Evolutionary conservation across 2,113 vertebrate species (phyloP), one percentile per base, ranked within the genome.

Genomic region (Hippocampus mohnikei): DNA sequence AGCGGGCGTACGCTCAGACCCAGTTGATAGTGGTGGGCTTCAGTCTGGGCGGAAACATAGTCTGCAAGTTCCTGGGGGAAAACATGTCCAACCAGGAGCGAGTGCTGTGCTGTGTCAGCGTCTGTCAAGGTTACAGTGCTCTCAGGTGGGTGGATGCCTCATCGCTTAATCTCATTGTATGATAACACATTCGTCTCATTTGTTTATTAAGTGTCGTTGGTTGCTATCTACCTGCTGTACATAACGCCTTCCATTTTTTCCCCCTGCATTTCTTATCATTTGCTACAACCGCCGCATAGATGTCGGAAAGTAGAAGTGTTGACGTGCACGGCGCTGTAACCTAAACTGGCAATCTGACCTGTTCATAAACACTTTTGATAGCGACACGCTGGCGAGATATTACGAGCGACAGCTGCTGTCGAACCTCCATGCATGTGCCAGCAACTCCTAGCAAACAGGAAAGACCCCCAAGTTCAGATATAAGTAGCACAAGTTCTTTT

Each of bases 11-110:
- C 60, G 94, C 94, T 52, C 92, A 96, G 77, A 96, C 94, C 29
- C 94, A 94, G 83, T 88, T 99, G 71, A 94, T 96, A 0, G 95
- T 98, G 0, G 94, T 99, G 71, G 97, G 97, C 79, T 99, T 99
- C 87, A 99, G 97, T 81, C 92, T 99, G 63, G 97, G 97, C 0
- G 97, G 97, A 21, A 99, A 99, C 90, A 99, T 99, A 0, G 97
- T 98, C 11, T 99, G 97, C 82, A 99, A 99, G 79, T 99, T 96
- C 81, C 81, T 99, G 84, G 97, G 97, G 2, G 97, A 99, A 90
- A 95, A 86, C 77, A 93, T 86, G 61, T 84, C 82, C 37, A 98
- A 98, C 90, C 97, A 99, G 88, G 97, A 99, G 48, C 87, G 92
- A 55, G 97, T 99, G 20, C 88, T 98, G 78, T 98, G 97, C 81